Conservation (phyloP, 2,797 vertebrate genomes). For the Artibeus lituratus region DNA sequence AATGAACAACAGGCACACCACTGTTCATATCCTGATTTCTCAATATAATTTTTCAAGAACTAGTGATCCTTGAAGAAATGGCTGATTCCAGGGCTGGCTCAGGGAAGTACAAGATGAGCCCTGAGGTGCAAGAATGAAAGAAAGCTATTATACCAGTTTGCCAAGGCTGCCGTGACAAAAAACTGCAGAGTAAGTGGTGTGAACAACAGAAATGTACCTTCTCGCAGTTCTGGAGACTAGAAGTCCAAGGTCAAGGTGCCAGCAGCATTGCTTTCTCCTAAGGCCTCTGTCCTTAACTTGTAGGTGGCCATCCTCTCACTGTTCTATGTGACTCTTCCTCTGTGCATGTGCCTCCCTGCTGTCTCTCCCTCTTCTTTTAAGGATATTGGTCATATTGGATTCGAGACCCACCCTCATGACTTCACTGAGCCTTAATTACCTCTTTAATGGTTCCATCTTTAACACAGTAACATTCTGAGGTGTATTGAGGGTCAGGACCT, state of each 20-base stretch:
- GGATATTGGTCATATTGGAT: not conserved
- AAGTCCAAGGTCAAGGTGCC: not conserved
- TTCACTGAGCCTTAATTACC: not conserved
- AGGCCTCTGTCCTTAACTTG: not conserved
- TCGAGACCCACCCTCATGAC: not conserved
- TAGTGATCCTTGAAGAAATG: not conserved
- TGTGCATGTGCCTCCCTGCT: not conserved
- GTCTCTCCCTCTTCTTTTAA: not conserved
- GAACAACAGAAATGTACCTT: not conserved
- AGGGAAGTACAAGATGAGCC: not conserved
- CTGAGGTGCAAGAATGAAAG: not conserved
- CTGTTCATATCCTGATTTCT: not conserved
- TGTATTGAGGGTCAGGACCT: not conserved
- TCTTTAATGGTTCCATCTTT: not conserved
- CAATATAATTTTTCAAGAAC: not conserved
- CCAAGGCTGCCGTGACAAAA: not conserved
- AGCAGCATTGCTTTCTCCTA: not conserved
- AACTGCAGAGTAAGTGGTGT: not conserved
- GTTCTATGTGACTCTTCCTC: not conserved
- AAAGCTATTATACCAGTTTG: not conserved
- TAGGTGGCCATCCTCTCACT: not conserved
- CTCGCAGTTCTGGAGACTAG: not conserved
- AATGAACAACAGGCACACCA: not conserved
- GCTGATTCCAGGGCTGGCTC: not conserved
- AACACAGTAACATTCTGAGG: not conserved